Evolutionary conservation across 2,797 vertebrate genomes (phyloP).

Genomic region (Pelodytes ibericus): DNA sequence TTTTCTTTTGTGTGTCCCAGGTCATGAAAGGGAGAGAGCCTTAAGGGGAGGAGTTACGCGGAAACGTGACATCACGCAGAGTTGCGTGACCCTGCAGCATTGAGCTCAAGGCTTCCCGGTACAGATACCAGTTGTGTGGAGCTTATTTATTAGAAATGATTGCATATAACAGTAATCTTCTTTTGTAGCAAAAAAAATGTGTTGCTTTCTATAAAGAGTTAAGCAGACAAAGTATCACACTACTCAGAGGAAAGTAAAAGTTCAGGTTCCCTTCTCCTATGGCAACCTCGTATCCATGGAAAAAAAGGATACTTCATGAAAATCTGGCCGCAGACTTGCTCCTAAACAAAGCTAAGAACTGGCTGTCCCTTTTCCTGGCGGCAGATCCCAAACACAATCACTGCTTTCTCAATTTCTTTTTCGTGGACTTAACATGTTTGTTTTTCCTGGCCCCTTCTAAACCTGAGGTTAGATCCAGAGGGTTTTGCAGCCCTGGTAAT

Average conservation of each 20-base stretch:
- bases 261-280: not conserved
- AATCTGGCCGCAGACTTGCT: constrained; percentile 34
- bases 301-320: constrained; percentile 54
- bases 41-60: too few relatives aligned
- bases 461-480: constrained; percentile 1
- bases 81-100: too few relatives aligned
- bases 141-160: too few relatives aligned
- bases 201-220: too few relatives aligned
- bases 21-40: too few relatives aligned
- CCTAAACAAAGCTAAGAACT: constrained; percentile 37
- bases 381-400: constrained; percentile 11
- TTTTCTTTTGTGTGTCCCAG: too few relatives aligned
- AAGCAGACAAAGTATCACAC: too few relatives aligned
- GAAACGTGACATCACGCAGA: too few relatives aligned
- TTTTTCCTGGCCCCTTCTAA: constrained; percentile 30
- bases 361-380: constrained; percentile 28
- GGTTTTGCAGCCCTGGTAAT: not conserved
- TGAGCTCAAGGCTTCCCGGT: too few relatives aligned
- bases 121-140: too few relatives aligned
- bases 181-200: too few relatives aligned
- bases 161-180: too few relatives aligned
- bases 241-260: not conserved
- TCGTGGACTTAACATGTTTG: constrained; percentile 13
- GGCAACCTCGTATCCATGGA: constrained; percentile 53
- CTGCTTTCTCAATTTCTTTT: constrained; percentile 17